Percentiles rank a stretch among this genome's conserved stretches.
Conservation (phyloP, 2,888 invertebrate genomes). For the Himalopsyche kuldschensis region DNA sequence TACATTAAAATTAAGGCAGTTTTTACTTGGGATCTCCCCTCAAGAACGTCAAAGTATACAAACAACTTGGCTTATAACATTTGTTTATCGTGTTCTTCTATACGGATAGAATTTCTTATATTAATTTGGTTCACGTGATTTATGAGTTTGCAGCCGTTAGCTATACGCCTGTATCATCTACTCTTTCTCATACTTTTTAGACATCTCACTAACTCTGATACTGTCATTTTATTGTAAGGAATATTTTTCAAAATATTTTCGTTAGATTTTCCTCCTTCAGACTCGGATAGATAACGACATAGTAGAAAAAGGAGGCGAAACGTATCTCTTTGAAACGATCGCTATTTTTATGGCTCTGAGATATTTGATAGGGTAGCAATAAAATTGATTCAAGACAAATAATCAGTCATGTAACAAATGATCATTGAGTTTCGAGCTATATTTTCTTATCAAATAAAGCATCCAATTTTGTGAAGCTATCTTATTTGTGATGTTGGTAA, state of each 20-base stretch:
- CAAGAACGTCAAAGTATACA: slow-evolving; percentile 23
- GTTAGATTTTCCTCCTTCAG: neutral
- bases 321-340: neutral
- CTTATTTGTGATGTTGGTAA: no score
- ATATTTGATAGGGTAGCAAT: neutral
- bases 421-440: neutral
- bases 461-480: neutral
- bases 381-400: neutral
- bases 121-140: slow-evolving; percentile 35
- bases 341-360: neutral
- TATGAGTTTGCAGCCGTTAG: slow-evolving; percentile 7
- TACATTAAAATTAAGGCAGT: slow-evolving; percentile 32
- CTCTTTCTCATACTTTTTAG: neutral
- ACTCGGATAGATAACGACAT: neutral
- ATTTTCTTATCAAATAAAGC: neutral
- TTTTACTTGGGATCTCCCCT: slow-evolving; percentile 9
- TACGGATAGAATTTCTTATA: slow-evolving; percentile 29
- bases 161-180: neutral
- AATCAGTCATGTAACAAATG: neutral
- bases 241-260: neutral
- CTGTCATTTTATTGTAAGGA: neutral
- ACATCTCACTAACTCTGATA: neutral
- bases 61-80: slow-evolving; percentile 30
- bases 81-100: slow-evolving; percentile 33
- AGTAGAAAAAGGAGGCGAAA: neutral